These are phyloP conservation scores for Leptinotarsa haldemani DNA, from an alignment of 2,888 invertebrate genomes.

Conservation along the genomic window DNA sequence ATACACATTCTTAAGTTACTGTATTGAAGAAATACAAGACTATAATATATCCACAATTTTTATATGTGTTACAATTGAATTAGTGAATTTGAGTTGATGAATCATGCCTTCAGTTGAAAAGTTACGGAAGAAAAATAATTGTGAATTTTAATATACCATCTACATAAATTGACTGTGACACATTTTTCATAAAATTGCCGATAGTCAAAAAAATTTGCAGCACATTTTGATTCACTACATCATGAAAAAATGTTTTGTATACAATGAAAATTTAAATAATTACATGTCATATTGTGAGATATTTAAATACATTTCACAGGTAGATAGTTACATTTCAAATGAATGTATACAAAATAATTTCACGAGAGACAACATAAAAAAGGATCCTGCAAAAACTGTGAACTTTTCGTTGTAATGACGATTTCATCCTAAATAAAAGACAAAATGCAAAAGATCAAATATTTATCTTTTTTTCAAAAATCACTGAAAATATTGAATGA, in stretches of 20 bases:
- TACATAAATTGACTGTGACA: not conserved
- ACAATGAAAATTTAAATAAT: constrained; percentile 53
- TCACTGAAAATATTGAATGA: constrained; percentile 54
- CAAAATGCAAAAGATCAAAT: constrained; percentile 60
- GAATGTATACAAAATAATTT: constrained; percentile 50
- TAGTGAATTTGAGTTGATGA: no score
- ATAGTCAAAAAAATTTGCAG: constrained; percentile 64
- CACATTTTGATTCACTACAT: constrained; percentile 55
- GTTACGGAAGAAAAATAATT: no score
- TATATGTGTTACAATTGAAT: no score
- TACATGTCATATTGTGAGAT: constrained; percentile 56
- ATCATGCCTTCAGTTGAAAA: no score
- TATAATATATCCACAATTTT: no score
- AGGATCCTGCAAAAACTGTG: constrained; percentile 38
- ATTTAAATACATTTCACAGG: constrained; percentile 49
- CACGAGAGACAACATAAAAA: constrained; percentile 43
- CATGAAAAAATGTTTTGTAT: constrained; percentile 45
- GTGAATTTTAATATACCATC: not conserved
- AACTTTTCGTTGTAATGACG: constrained; percentile 54
- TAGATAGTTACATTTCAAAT: constrained; percentile 52
- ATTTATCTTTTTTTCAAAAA: constrained; percentile 57
- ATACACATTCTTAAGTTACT: no score
- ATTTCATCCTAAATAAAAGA: constrained; percentile 61
- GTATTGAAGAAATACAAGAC: no score
- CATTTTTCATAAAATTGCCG: constrained; percentile 1